Conservation (phyloP, 1,140 invertebrate genomes). For the Xylocopa sonorina region DNA sequence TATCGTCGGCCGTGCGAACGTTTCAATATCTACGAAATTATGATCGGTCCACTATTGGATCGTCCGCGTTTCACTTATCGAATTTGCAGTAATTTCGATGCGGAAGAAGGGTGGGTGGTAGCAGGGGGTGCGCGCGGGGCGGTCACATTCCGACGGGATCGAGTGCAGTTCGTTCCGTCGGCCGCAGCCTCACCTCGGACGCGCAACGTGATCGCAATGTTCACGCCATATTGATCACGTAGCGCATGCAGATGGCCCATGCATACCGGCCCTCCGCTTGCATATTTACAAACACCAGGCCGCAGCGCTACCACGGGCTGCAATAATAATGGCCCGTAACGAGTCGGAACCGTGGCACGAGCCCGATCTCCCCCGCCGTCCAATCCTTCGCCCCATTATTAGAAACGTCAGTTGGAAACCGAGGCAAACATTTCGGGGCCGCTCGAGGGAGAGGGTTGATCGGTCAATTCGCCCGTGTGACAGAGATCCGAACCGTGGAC, state of each 20-base stretch:
- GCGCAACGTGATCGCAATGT: conserved; percentile 39
- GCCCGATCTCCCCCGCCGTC: conserved; percentile 12
- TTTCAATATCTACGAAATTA: conserved; percentile 21
- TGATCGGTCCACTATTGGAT: not conserved
- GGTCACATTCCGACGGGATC: not conserved
- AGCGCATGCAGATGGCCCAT: conserved; percentile 32
- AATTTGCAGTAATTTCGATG: conserved; percentile 22
- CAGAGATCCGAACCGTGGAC: not conserved
- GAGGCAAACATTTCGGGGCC: conserved; percentile 51
- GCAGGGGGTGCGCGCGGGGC: too few species aligned
- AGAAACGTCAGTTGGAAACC: conserved; percentile 51
- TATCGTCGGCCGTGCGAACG: not conserved
- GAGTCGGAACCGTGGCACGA: conserved; percentile 27
- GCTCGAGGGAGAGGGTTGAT: not conserved
- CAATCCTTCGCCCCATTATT: conserved; percentile 53
- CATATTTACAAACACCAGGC: conserved; percentile 46
- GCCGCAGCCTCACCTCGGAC: conserved; percentile 7
- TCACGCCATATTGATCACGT: conserved; percentile 45
- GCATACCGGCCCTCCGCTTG: conserved; percentile 15
- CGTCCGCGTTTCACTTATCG: conserved; percentile 12
- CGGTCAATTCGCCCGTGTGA: not conserved
- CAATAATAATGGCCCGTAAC: conserved; percentile 60
- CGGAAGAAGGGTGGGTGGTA: too few species aligned
- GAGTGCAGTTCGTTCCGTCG: conserved; percentile 4
- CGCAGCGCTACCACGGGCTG: not conserved